These are phyloP conservation scores for Priocnemis perturbator DNA, from an alignment of 2,888 invertebrate species.

Conservation along the genomic window DNA sequence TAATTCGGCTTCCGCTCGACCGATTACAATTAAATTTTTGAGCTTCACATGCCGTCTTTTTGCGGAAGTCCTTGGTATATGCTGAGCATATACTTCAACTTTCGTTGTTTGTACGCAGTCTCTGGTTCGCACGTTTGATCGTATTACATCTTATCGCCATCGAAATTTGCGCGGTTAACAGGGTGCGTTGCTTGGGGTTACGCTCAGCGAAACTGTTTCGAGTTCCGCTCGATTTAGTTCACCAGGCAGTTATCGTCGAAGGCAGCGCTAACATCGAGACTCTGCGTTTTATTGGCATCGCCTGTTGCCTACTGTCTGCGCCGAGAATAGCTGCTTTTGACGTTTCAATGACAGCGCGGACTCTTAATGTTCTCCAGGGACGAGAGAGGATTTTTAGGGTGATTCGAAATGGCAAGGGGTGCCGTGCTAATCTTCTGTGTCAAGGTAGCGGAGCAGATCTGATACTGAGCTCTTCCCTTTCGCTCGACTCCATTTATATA, in stretches of 20 bases:
- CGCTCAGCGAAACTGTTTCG: not conserved
- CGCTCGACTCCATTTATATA: slow-evolving; percentile 37
- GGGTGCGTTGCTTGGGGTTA: too few relatives aligned
- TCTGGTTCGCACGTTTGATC: too few relatives aligned
- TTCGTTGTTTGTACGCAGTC: too few relatives aligned
- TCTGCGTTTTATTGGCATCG: slow-evolving; percentile 49
- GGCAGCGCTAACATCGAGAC: slow-evolving; percentile 15
- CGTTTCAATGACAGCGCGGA: slow-evolving; percentile 50
- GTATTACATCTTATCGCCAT: too few relatives aligned
- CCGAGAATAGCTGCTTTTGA: slow-evolving; percentile 45
- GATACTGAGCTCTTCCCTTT: slow-evolving; percentile 48
- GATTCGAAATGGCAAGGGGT: slow-evolving; percentile 39
- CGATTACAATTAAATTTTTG: too few relatives aligned
- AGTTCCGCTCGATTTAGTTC: slow-evolving; percentile 40
- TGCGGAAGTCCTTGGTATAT: too few relatives aligned
- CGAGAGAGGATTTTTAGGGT: slow-evolving; percentile 35
- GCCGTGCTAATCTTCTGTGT: slow-evolving; percentile 56
- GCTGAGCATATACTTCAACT: too few relatives aligned
- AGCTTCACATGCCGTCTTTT: too few relatives aligned
- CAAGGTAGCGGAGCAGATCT: slow-evolving; percentile 54
- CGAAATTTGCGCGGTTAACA: too few relatives aligned
- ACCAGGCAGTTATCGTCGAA: slow-evolving; percentile 23
- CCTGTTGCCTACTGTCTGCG: slow-evolving; percentile 17
- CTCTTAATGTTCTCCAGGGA: slow-evolving; percentile 36
- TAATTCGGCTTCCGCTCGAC: too few relatives aligned